Conservation (phyloP, 1,140 invertebrate genomes). For the Scaptomyza graminum region DNA sequence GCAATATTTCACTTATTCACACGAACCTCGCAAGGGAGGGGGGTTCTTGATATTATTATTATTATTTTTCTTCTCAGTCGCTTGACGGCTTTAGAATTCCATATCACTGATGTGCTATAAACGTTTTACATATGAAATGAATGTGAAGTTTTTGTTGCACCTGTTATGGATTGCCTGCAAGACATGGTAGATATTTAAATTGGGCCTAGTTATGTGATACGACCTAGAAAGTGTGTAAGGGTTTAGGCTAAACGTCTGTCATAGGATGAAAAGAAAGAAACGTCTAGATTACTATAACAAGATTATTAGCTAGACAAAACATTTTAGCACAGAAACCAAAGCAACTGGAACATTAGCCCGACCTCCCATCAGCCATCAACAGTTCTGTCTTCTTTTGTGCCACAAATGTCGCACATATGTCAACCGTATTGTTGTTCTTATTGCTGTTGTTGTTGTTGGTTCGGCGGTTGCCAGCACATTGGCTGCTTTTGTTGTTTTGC, state of each 20-base stretch:
- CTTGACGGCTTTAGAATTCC: slow-evolving; percentile 10
- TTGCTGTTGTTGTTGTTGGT: slow-evolving; percentile 6
- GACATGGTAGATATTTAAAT: slow-evolving; percentile 42
- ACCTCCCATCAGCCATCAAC: slow-evolving; percentile 26
- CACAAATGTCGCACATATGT: slow-evolving; percentile 75
- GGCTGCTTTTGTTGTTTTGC: slow-evolving; percentile 52
- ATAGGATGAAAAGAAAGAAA: slow-evolving; percentile 13
- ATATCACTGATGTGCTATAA: slow-evolving; percentile 67
- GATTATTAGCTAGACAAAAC: slow-evolving; percentile 79
- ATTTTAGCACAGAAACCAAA: slow-evolving; percentile 80
- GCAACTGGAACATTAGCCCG: slow-evolving; percentile 80
- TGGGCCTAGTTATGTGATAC: slow-evolving; percentile 48
- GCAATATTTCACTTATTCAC: slow-evolving; percentile 44
- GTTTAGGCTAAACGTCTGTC: slow-evolving; percentile 27
- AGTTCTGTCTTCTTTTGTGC: slow-evolving; percentile 51
- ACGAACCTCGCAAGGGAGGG: slow-evolving; percentile 3
- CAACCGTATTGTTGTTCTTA: slow-evolving; percentile 34
- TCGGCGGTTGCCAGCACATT: slow-evolving; percentile 52
- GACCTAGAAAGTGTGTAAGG: slow-evolving; percentile 13
- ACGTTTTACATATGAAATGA: slow-evolving; percentile 49
- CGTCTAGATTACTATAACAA: slow-evolving; percentile 71
- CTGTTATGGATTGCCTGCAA: slow-evolving; percentile 41
- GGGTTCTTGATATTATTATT: background rate
- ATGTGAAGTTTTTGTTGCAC: slow-evolving; percentile 37
- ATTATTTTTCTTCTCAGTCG: slow-evolving; percentile 17